Conservation (phyloP, 2,113 vertebrate species). For the Ranitomeya imitator region DNA sequence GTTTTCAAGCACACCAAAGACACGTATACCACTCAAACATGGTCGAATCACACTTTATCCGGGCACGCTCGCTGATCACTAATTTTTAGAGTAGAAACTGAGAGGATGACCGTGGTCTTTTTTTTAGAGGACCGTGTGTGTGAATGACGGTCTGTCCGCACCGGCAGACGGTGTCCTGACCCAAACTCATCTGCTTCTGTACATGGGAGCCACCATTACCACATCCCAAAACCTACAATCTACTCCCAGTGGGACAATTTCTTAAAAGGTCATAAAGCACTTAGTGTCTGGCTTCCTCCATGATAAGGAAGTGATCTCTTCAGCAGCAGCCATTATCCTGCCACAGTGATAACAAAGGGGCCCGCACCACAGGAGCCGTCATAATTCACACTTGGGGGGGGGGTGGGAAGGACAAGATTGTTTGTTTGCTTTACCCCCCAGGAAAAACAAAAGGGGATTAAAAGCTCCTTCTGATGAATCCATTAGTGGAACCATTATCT, state of each 20-base stretch:
- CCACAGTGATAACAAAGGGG: constrained; percentile 59
- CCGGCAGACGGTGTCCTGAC: no score
- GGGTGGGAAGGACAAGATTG: constrained; percentile 62
- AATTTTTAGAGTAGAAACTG: no score
- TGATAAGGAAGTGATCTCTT: constrained; percentile 16
- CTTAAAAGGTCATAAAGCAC: constrained; percentile 25
- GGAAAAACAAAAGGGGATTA: constrained; percentile 58
- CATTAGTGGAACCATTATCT: constrained; percentile 58
- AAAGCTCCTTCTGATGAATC: constrained; percentile 66
- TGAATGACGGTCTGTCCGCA: no score
- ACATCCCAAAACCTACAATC: not conserved
- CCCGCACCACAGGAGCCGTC: constrained; percentile 65
- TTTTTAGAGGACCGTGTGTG: no score
- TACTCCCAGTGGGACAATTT: not conserved
- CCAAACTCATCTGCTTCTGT: no score
- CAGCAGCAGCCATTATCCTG: not conserved
- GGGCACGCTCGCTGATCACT: no score
- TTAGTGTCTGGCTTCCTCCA: constrained; percentile 8
- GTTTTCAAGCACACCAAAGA: no score
- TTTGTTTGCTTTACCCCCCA: constrained; percentile 67
- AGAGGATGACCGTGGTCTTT: no score
- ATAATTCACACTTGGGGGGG: constrained; percentile 61
- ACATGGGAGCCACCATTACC: not conserved
- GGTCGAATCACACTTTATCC: no score
- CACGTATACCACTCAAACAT: no score